Evolutionary conservation across 2,888 invertebrate genomes (phyloP).

Genomic region (Plagiodera versicolora): DNA sequence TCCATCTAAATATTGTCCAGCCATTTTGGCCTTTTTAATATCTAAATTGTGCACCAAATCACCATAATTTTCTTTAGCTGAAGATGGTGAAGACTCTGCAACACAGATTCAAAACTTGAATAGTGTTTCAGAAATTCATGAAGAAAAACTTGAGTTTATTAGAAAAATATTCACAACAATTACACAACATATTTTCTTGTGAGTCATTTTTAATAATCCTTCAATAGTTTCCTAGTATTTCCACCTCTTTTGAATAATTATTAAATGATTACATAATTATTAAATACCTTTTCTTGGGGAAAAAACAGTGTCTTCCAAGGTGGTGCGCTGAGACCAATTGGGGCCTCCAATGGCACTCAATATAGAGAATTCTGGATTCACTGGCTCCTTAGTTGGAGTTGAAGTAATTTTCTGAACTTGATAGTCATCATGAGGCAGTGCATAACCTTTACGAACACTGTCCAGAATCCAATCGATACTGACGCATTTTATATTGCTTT

Average conservation of each 20-base stretch:
- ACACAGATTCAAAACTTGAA: slow-evolving; percentile 2
- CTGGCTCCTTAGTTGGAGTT: slow-evolving; percentile 64
- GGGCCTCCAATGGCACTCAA: slow-evolving; percentile 53
- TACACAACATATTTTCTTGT: too few relatives aligned
- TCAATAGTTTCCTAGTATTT: too few relatives aligned
- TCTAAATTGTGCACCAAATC: slow-evolving; percentile 57
- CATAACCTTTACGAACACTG: slow-evolving; percentile 72
- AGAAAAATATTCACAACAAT: too few relatives aligned
- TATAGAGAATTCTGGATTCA: slow-evolving; percentile 56
- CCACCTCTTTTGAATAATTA: too few relatives aligned
- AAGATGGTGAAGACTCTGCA: slow-evolving; percentile 8
- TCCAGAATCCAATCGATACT: slow-evolving; percentile 78
- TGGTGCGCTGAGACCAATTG: slow-evolving; percentile 22
- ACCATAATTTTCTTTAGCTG: slow-evolving; percentile 31
- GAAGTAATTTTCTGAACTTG: slow-evolving; percentile 59
- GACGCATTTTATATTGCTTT: slow-evolving; percentile 64
- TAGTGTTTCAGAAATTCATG: too few relatives aligned
- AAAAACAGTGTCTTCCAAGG: slow-evolving; percentile 28
- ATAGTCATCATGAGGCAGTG: slow-evolving; percentile 64
- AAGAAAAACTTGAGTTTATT: too few relatives aligned
- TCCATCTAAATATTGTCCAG: slow-evolving; percentile 85
- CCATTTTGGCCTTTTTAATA: slow-evolving; percentile 68
- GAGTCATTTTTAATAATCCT: too few relatives aligned
- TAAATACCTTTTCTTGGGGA: slow-evolving; percentile 31
- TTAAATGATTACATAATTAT: too few relatives aligned